These are phyloP conservation scores for Eulemur coronatus DNA, from an alignment of 2,797 vertebrate species.

Conservation along the genomic window DNA sequence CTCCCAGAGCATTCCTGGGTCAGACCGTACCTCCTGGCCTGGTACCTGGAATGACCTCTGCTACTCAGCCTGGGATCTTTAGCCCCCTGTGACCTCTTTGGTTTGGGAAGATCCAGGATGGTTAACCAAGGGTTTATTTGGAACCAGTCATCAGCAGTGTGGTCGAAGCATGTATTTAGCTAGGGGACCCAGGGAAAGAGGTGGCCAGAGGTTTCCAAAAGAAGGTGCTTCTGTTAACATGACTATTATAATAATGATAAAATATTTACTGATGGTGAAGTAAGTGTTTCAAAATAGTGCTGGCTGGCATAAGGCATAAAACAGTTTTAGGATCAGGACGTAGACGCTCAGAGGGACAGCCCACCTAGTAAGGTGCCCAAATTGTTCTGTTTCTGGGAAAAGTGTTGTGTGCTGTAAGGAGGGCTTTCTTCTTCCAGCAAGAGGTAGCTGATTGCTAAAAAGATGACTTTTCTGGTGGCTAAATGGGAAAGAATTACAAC, in stretches of 20 bases:
- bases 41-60: neutral
- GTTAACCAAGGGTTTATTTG: slow-evolving; percentile 55
- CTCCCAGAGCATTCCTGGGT: neutral
- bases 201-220: slow-evolving; percentile 38
- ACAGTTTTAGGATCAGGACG: neutral
- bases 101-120: slow-evolving; percentile 57
- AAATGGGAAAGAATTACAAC: neutral
- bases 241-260: slow-evolving; percentile 3
- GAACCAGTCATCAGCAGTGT: slow-evolving; percentile 27
- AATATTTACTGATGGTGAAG: neutral
- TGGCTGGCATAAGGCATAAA: neutral
- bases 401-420: neutral
- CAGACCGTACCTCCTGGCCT: neutral
- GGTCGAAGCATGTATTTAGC: slow-evolving; percentile 56
- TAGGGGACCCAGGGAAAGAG: slow-evolving; percentile 30
- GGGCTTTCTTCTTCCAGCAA: neutral
- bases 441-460: neutral
- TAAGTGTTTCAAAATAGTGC: slow-evolving; percentile 23
- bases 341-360: neutral
- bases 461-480: neutral
- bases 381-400: neutral
- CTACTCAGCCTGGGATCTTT: neutral
- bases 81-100: slow-evolving; percentile 34
- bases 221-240: neutral
- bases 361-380: neutral